Evolutionary conservation across 1,140 invertebrate species (phyloP).

Genomic region (Aricia agestis): DNA sequence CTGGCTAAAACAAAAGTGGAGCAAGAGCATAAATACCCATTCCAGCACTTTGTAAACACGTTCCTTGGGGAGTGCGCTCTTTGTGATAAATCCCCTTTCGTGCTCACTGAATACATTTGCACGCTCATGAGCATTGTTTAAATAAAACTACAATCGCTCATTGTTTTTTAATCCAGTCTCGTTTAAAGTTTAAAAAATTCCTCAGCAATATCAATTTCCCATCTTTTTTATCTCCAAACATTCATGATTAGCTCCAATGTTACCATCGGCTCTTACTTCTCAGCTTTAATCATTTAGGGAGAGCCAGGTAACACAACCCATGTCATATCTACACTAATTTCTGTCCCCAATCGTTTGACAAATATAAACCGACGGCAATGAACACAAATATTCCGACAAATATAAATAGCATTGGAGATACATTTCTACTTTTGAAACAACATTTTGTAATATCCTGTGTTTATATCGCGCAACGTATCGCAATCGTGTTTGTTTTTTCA

Average conservation of each 20-base stretch:
- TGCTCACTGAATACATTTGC: background rate
- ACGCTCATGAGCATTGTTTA: constrained; percentile 5
- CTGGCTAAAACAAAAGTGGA: constrained; percentile 23
- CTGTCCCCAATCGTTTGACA: background rate
- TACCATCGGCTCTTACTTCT: background rate
- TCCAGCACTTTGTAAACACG: constrained; percentile 24
- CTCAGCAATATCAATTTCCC: too few relatives aligned
- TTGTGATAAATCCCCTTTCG: constrained; percentile 22
- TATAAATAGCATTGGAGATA: background rate
- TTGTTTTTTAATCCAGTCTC: background rate
- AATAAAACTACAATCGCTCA: constrained; percentile 2
- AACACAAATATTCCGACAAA: background rate
- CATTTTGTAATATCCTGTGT: constrained; percentile 7
- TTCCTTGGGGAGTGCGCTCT: constrained; percentile 15
- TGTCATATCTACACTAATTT: background rate
- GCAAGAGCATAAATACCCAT: constrained; percentile 20
- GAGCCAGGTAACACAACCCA: background rate
- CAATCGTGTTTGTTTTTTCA: constrained; percentile 23
- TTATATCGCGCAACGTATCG: constrained; percentile 28
- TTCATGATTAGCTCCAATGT: background rate
- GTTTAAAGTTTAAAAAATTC: background rate
- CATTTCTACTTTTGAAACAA: background rate
- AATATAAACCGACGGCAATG: constrained; percentile 1
- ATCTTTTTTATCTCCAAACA: too few relatives aligned
- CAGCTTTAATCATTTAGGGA: too few relatives aligned